A percentile compares a stretch with the other conserved stretches of the same genome.
Evolutionary conservation across 2,888 invertebrate genomes (phyloP).

Genomic region (Catocala fraxini): DNA sequence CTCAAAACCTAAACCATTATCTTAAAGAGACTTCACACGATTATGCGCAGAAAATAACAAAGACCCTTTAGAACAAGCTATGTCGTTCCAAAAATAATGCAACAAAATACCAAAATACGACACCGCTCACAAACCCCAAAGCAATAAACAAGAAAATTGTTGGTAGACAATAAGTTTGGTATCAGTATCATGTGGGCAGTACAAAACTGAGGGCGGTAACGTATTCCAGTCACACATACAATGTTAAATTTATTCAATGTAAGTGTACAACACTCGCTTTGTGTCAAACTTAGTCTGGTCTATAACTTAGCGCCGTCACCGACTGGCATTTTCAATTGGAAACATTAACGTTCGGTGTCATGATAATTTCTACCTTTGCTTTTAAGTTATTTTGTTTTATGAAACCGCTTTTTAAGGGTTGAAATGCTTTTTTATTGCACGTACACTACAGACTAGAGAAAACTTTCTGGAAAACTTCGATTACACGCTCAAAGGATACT

Average conservation of each 20-base stretch:
- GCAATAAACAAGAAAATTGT: slow-evolving; percentile 53
- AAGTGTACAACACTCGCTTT: slow-evolving; percentile 60
- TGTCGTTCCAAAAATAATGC: slow-evolving; percentile 16
- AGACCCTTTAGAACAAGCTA: slow-evolving; percentile 6
- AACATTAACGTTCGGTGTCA: slow-evolving; percentile 24
- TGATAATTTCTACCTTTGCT: background rate
- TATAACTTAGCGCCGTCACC: slow-evolving; percentile 35
- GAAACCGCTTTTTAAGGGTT: too few species aligned
- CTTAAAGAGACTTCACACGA: slow-evolving; percentile 3
- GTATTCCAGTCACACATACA: slow-evolving; percentile 60
- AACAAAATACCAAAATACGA: slow-evolving; percentile 44
- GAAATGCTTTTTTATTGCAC: too few species aligned
- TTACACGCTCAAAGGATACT: too few species aligned
- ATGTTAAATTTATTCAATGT: slow-evolving; percentile 59
- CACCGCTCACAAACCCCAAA: slow-evolving; percentile 34
- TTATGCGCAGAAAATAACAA: slow-evolving; percentile 9
- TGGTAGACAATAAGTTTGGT: slow-evolving; percentile 51
- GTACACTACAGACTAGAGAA: too few species aligned
- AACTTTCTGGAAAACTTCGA: too few species aligned
- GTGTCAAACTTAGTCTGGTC: slow-evolving; percentile 55
- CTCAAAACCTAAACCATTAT: too few species aligned
- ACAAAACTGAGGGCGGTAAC: slow-evolving; percentile 40
- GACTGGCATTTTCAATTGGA: slow-evolving; percentile 43
- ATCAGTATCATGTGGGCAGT: slow-evolving; percentile 53
- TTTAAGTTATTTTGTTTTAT: background rate